These are phyloP conservation scores for Pseudolaguvia tuberculata DNA, from an alignment of 2,113 vertebrate species.

Conservation along the genomic window DNA sequence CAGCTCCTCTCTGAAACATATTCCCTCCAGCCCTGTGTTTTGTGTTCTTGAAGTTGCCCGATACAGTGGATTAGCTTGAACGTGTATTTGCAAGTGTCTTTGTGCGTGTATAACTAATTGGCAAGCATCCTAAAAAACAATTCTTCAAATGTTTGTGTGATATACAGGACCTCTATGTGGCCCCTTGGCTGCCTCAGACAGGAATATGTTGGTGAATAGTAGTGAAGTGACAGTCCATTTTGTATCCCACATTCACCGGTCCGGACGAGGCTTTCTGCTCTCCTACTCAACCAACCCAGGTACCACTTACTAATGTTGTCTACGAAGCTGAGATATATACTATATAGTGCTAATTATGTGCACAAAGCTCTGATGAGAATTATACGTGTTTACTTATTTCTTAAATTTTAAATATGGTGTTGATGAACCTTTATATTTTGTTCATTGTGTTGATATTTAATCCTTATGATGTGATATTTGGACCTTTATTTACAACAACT, in stretches of 20 bases:
- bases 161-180: conserved; percentile 77
- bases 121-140: conserved; percentile 4
- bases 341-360: no score
- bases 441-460: no score
- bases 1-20: background rate
- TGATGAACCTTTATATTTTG: background rate
- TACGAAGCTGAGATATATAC: background rate
- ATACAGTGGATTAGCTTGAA: conserved; percentile 14
- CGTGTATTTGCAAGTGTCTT: conserved; percentile 3
- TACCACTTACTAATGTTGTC: conserved; percentile 46
- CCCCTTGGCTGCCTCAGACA: conserved; percentile 52
- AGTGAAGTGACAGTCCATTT: conserved; percentile 70
- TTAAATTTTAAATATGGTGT: no score
- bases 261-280: conserved; percentile 79
- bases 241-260: conserved; percentile 72
- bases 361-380: no score
- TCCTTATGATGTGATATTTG: no score
- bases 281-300: conserved; percentile 80
- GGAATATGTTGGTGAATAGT: conserved; percentile 64
- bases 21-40: conserved; percentile 6
- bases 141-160: background rate
- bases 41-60: conserved; percentile 8
- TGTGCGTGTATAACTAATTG: background rate
- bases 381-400: no score
- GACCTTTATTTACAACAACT: no score